Conservation (phyloP, 2,888 invertebrate species). For the Apeira syringaria region DNA sequence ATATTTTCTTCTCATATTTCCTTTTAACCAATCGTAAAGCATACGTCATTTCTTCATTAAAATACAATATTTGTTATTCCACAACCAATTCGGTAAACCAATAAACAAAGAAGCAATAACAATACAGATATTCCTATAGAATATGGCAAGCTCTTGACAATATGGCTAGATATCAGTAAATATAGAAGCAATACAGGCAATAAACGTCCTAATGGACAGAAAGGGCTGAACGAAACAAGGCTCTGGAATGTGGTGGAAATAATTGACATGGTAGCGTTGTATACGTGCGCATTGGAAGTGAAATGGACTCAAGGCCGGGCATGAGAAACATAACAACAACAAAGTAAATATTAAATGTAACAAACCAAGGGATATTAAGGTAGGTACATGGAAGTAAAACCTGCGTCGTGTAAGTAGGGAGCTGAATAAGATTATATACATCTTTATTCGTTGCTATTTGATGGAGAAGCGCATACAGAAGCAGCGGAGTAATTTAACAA, state of each 20-base stretch:
- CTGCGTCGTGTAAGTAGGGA: too few relatives aligned
- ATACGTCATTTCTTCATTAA: not conserved
- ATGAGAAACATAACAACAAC: not conserved
- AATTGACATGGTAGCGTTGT: slow-evolving; percentile 1
- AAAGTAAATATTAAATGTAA: not conserved
- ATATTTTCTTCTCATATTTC: slow-evolving; percentile 6
- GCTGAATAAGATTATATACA: too few relatives aligned
- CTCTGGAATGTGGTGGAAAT: not conserved
- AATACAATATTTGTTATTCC: slow-evolving; percentile 13
- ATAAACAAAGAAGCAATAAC: slow-evolving; percentile 24
- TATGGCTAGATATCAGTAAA: slow-evolving; percentile 17
- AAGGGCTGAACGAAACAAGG: not conserved
- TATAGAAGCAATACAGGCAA: slow-evolving; percentile 21
- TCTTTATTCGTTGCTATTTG: too few relatives aligned
- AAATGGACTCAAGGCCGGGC: not conserved
- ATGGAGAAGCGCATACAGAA: too few relatives aligned
- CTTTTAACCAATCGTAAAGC: slow-evolving; percentile 6
- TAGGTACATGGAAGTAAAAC: too few relatives aligned
- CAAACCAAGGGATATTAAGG: too few relatives aligned
- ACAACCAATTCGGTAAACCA: slow-evolving; percentile 3
- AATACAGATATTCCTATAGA: slow-evolving; percentile 3
- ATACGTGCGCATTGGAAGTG: not conserved
- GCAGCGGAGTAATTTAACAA: too few relatives aligned
- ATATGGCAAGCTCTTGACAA: slow-evolving; percentile 7
- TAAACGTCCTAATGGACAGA: slow-evolving; percentile 14